These are phyloP conservation scores for Andricus curvator DNA, from an alignment of 2,888 invertebrate genomes.

Conservation along the genomic window DNA sequence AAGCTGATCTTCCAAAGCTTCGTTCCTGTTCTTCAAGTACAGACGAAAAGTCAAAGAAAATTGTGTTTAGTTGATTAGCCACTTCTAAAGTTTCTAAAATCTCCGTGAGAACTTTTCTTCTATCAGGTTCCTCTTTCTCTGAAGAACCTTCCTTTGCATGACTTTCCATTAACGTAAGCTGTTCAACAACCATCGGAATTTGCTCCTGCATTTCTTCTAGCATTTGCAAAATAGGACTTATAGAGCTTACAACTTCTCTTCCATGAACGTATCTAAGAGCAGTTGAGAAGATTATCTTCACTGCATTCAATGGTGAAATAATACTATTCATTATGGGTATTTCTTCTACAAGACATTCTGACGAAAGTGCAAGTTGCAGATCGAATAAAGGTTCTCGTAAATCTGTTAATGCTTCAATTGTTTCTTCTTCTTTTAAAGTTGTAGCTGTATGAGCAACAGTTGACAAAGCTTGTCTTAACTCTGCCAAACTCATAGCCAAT, in stretches of 20 bases:
- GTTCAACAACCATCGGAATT: conserved; percentile 59
- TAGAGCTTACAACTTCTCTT: conserved; percentile 53
- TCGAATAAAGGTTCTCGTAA: conserved; percentile 68
- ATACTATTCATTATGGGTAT: conserved; percentile 81
- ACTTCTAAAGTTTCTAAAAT: conserved; percentile 59
- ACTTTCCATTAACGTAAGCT: conserved; percentile 42
- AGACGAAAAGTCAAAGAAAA: conserved; percentile 68
- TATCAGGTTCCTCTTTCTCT: conserved; percentile 44
- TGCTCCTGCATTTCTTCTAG: conserved; percentile 67
- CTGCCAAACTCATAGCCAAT: conserved; percentile 63
- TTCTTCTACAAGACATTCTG: conserved; percentile 75
- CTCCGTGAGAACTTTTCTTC: conserved; percentile 44
- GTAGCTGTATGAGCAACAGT: conserved; percentile 70
- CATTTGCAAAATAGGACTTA: conserved; percentile 61
- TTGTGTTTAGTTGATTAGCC: conserved; percentile 63
- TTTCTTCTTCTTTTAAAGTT: conserved; percentile 66
- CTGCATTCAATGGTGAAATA: conserved; percentile 81
- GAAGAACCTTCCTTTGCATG: conserved; percentile 43
- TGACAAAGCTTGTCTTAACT: conserved; percentile 69
- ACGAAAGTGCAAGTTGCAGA: conserved; percentile 63
- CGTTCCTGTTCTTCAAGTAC: conserved; percentile 63
- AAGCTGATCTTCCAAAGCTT: conserved; percentile 32
- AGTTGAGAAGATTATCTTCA: conserved; percentile 84
- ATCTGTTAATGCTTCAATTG: conserved; percentile 66
- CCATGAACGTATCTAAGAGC: conserved; percentile 83